These are phyloP conservation scores for Campoletis raptor DNA, from an alignment of 2,888 invertebrate genomes.

Conservation along the genomic window DNA sequence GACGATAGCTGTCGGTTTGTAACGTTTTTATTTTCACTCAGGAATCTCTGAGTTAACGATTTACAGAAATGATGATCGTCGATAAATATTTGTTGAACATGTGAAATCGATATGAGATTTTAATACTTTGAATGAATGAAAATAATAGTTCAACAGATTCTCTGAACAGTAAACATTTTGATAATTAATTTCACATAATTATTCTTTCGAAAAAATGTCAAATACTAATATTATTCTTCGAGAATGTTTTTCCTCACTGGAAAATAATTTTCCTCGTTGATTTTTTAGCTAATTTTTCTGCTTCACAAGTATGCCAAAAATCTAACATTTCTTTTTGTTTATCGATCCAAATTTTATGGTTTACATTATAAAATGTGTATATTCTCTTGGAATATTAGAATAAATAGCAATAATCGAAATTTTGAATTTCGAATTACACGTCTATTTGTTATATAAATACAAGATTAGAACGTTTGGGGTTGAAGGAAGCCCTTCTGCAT, in stretches of 20 bases:
- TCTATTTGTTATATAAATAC: conserved; percentile 10
- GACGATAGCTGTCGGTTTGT: too few relatives aligned
- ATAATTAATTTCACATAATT: too few relatives aligned
- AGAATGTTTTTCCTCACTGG: background rate
- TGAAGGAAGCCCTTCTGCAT: conserved; percentile 25
- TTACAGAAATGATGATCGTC: background rate
- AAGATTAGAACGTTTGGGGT: conserved; percentile 17
- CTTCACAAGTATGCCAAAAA: background rate
- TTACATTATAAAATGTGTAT: background rate
- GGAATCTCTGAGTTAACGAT: background rate
- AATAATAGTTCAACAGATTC: too few relatives aligned
- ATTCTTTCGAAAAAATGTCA: background rate
- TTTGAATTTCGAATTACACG: background rate
- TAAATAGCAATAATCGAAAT: background rate
- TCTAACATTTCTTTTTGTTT: background rate
- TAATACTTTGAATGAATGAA: background rate
- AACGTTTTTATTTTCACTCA: too few relatives aligned
- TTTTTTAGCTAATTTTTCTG: background rate
- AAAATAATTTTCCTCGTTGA: background rate
- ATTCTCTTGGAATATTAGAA: background rate
- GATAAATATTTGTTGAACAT: background rate
- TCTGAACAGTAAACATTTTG: too few relatives aligned
- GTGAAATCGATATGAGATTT: background rate
- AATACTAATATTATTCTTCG: background rate
- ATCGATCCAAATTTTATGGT: background rate